Conservation (phyloP, 2,113 vertebrate genomes). For the Amphiprion percula region DNA sequence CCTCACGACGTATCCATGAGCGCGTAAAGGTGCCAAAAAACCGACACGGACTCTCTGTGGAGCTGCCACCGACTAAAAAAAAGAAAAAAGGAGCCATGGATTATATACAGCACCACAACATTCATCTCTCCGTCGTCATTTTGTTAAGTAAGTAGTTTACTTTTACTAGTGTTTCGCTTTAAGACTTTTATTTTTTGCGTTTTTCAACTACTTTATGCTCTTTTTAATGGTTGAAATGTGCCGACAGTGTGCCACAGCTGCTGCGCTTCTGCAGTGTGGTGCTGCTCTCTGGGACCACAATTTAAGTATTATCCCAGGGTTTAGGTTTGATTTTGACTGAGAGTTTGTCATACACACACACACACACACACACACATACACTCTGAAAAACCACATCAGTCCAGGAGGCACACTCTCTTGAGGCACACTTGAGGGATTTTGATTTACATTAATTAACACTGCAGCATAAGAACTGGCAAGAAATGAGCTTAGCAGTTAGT, state of each 20-base stretch:
- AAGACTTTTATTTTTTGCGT: not conserved
- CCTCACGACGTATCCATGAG: slow-evolving; percentile 48
- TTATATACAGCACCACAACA: slow-evolving; percentile 54
- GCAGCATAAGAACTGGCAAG: slow-evolving; percentile 56
- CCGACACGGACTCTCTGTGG: slow-evolving; percentile 42
- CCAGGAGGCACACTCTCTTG: slow-evolving; percentile 22
- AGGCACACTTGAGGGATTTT: slow-evolving; percentile 36
- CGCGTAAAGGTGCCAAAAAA: slow-evolving; percentile 56
- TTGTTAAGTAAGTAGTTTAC: slow-evolving; percentile 76
- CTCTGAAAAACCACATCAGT: slow-evolving; percentile 18
- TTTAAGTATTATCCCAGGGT: not conserved
- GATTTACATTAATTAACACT: slow-evolving; percentile 59
- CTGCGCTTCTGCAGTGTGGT: slow-evolving; percentile 1
- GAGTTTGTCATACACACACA: not conserved
- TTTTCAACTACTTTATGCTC: not conserved
- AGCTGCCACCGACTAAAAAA: slow-evolving; percentile 20
- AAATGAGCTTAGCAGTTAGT: not conserved
- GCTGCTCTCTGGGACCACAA: not conserved
- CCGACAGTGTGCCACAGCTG: not conserved
- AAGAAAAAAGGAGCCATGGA: slow-evolving; percentile 77
- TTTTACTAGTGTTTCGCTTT: not conserved
- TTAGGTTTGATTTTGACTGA: slow-evolving; percentile 1
- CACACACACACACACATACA: not conserved
- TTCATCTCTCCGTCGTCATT: slow-evolving; percentile 67
- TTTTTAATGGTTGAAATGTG: not conserved